phyloP scores from a whole-genome alignment of 1,140 invertebrate species.

The Scaptomyza graminum region DNA sequence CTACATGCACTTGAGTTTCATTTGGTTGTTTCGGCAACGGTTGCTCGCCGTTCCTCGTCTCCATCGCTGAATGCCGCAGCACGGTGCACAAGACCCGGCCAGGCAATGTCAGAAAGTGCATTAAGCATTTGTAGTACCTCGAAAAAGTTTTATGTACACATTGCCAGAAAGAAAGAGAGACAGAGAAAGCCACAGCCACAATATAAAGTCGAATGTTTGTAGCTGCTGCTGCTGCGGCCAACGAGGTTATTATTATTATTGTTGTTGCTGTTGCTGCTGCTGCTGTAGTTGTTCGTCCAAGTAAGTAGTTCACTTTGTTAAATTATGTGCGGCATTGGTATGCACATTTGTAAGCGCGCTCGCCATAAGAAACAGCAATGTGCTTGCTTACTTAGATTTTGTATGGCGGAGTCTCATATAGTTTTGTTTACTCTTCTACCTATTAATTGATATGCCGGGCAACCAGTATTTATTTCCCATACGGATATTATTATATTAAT shows the following conservation, averaged over 20 bases:
- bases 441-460: constrained; percentile 6
- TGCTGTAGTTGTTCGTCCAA: constrained; percentile 38
- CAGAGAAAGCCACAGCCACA: constrained; percentile 74
- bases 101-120: constrained; percentile 74
- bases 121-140: constrained; percentile 73
- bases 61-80: not conserved
- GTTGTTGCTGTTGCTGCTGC: constrained; percentile 32
- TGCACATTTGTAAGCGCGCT: constrained; percentile 31
- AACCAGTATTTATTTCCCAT: not conserved
- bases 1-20: constrained; percentile 80
- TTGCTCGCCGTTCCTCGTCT: not conserved
- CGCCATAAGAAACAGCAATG: constrained; percentile 4
- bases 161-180: constrained; percentile 25
- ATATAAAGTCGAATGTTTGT: constrained; percentile 69
- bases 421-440: constrained; percentile 3
- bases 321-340: constrained; percentile 73
- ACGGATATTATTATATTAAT: too few species aligned
- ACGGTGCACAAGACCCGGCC: constrained; percentile 1
- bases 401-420: not conserved
- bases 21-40: constrained; percentile 66
- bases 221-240: constrained; percentile 28
- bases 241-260: constrained; percentile 43
- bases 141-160: constrained; percentile 76
- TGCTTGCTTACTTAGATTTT: constrained; percentile 5
- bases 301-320: constrained; percentile 66